Percentiles rank a stretch among this genome's conserved stretches.
These are phyloP conservation scores for Hydractinia echinata DNA, from an alignment of 30 jellyfish, hydroid and myxozoan genomes.

Conservation along the genomic window DNA sequence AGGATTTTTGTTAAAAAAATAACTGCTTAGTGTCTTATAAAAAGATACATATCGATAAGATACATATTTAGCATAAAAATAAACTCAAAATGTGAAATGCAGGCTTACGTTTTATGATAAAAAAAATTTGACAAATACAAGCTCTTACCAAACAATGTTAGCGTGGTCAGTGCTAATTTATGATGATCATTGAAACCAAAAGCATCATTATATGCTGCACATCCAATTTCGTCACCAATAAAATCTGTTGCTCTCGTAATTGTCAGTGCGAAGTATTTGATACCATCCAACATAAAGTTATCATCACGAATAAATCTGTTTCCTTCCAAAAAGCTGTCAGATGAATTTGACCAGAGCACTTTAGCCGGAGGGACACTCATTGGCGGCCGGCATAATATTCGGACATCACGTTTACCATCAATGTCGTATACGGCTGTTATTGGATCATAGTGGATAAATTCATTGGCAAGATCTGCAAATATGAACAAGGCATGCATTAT, in stretches of 20 bases:
- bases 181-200: slow-evolving; percentile 26
- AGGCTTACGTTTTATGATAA: too few relatives aligned
- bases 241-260: slow-evolving; percentile 11
- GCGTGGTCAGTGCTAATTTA: slow-evolving; percentile 19
- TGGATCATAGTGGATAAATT: background rate
- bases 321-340: background rate
- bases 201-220: slow-evolving; percentile 35
- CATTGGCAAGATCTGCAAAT: background rate
- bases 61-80: too few relatives aligned
- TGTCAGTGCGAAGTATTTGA: slow-evolving; percentile 4
- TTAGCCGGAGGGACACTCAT: slow-evolving; percentile 28
- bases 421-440: background rate
- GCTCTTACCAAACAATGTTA: slow-evolving; percentile 13
- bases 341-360: slow-evolving; percentile 35
- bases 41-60: too few relatives aligned
- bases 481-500: too few relatives aligned
- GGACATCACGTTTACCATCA: slow-evolving; percentile 10
- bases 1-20: too few relatives aligned
- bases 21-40: too few relatives aligned
- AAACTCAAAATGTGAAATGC: too few relatives aligned
- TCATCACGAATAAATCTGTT: slow-evolving; percentile 23
- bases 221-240: slow-evolving; percentile 27
- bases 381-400: slow-evolving; percentile 28
- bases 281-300: background rate
- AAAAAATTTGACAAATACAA: background rate